Evolutionary conservation across 2,797 vertebrate genomes (phyloP), one percentile per base, ranked within the genome.

Genomic region (Moxostoma hubbsi): DNA sequence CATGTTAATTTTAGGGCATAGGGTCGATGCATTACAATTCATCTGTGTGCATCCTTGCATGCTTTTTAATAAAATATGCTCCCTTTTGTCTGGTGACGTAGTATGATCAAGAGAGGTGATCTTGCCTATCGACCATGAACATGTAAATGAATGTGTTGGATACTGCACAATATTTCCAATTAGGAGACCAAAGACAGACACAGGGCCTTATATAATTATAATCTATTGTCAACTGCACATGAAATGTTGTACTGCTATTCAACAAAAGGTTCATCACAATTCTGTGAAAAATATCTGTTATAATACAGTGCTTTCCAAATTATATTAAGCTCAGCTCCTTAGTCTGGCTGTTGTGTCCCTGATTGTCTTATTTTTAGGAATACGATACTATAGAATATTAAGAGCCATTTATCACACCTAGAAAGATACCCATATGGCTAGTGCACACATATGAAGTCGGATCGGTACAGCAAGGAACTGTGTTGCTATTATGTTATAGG

Each of bases 151-250:
- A 54, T 67, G 16, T 57, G 43, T 18, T 70, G 53, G 66, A 62
- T 53, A 45, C 45, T 2, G n/a, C 49, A 77, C 66, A 77, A 70
- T 77, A 70, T 55, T 7, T 9, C n/a, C 75, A 77, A 77, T 77
- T 63, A 77, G 62, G 49, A 70, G 65, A 77, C 65, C 58, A 69
- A 51, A 77, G 74, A 50, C 46, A 69, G 65, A 53, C 65, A 53
- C n/a, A 0, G 18, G 59, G 53, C 63, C 72, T 72, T 72, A 81
- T 71, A 50, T 81, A 59, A 81, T 76, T 72, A 71, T 51, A 72
- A 76, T 46, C 73, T 58, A 65, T 81, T 81, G 73, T 81, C 73
- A 77, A 76, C 65, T n/a, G 8, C 53, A 16, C 69, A 81, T 51
- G 53, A 75, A 69, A 57, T 45, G 66, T 61, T 76, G 71, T 36